These are phyloP conservation scores for Steinernema khuongi DNA, from an alignment of 1,140 invertebrate species.

Conservation along the genomic window DNA sequence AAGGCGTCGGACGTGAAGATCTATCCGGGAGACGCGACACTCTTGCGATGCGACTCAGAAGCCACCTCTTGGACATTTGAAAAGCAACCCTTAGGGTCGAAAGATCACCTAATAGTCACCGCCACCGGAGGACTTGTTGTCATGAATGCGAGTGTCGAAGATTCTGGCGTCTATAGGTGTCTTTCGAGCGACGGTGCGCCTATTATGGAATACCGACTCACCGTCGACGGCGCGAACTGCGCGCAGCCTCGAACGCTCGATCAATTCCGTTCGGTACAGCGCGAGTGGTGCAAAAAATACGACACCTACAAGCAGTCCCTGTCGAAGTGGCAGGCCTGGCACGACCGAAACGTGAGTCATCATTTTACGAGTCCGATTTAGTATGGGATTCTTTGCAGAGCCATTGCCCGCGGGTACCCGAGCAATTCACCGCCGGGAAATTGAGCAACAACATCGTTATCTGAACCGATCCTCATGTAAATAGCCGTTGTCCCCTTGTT, in stretches of 20 bases:
- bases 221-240: constrained; percentile 48
- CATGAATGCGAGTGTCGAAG: constrained; percentile 41
- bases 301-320: constrained; percentile 45
- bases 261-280: constrained; percentile 50
- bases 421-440: background rate
- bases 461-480: background rate
- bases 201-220: constrained; percentile 34
- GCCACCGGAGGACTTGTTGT: constrained; percentile 44
- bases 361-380: background rate
- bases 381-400: background rate
- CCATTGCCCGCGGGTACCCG: constrained; percentile 5
- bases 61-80: constrained; percentile 27
- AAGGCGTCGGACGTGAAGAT: constrained; percentile 31
- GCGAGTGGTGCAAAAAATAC: constrained; percentile 49
- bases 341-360: constrained; percentile 39
- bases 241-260: constrained; percentile 43
- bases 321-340: constrained; percentile 46
- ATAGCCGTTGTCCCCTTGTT: background rate
- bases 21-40: constrained; percentile 46
- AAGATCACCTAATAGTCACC: constrained; percentile 30
- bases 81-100: constrained; percentile 18
- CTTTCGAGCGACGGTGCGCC: background rate
- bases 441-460: constrained; percentile 11
- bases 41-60: constrained; percentile 29
- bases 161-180: constrained; percentile 46